phyloP scores from a whole-genome alignment of 2,113 vertebrate genomes.

The Gallinago media region DNA sequence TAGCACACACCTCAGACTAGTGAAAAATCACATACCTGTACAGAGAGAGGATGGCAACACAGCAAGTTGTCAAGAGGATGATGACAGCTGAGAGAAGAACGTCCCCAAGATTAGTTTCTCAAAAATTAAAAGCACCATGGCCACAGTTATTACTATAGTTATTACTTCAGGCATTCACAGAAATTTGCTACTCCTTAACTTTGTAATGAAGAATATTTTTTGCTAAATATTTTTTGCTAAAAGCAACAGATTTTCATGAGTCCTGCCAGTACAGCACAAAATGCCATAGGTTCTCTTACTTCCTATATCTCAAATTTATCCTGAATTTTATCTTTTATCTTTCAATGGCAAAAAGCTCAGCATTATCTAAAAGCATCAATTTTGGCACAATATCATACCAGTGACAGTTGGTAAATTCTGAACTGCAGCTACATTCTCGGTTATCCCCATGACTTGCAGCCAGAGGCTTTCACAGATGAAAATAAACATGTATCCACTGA shows the following conservation, averaged over 20 bases:
- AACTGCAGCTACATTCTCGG: background rate
- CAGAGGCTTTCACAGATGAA: background rate
- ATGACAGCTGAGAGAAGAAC: background rate
- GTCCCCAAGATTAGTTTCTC: background rate
- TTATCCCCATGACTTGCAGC: background rate
- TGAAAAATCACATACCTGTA: background rate
- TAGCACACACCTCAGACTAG: background rate
- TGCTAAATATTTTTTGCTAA: background rate
- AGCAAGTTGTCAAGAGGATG: background rate
- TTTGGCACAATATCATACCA: background rate
- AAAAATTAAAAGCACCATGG: conserved; percentile 37
- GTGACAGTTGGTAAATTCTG: background rate
- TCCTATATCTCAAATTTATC: background rate
- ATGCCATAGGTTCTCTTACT: background rate
- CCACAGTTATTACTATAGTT: conserved; percentile 29
- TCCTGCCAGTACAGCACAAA: background rate
- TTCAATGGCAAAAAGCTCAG: background rate
- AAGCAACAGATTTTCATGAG: background rate
- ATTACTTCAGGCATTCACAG: conserved; percentile 26
- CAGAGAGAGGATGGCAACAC: background rate
- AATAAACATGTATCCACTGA: background rate
- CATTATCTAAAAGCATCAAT: background rate
- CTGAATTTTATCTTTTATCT: background rate
- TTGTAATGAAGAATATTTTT: background rate
- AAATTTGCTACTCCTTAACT: background rate